Conservation (phyloP, 2,113 vertebrate genomes). For the Tachycineta bicolor region DNA sequence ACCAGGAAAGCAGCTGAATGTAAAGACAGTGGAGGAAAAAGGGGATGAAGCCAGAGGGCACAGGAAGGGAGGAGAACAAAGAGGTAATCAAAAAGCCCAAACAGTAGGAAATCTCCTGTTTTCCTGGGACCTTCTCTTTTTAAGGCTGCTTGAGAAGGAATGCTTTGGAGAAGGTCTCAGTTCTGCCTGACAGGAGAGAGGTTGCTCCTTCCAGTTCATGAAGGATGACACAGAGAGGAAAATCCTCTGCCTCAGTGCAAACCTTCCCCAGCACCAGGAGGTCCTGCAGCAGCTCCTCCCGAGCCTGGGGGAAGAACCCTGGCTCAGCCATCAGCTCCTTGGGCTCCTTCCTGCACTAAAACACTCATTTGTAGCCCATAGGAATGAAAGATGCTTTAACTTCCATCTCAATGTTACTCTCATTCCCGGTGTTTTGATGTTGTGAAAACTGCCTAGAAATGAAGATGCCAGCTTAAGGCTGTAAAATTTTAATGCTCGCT, state of each 20-base stretch:
- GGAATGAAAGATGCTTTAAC: neutral
- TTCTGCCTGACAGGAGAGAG: neutral
- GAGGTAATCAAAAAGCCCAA: neutral
- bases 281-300: neutral
- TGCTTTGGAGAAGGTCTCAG: neutral
- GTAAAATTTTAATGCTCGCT: neutral
- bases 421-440: neutral
- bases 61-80: neutral
- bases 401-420: neutral
- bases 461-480: neutral
- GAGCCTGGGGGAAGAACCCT: neutral
- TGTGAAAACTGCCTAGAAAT: slow-evolving; percentile 9
- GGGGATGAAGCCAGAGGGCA: neutral
- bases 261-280: neutral
- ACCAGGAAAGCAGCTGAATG: neutral
- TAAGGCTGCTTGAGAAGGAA: neutral
- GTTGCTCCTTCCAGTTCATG: neutral
- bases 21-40: neutral
- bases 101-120: neutral
- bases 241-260: neutral
- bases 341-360: neutral
- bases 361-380: neutral
- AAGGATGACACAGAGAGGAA: neutral
- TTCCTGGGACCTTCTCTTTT: neutral
- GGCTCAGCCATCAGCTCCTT: neutral